Conservation (phyloP, 1,140 invertebrate genomes). For the Heliconius nattereri region DNA sequence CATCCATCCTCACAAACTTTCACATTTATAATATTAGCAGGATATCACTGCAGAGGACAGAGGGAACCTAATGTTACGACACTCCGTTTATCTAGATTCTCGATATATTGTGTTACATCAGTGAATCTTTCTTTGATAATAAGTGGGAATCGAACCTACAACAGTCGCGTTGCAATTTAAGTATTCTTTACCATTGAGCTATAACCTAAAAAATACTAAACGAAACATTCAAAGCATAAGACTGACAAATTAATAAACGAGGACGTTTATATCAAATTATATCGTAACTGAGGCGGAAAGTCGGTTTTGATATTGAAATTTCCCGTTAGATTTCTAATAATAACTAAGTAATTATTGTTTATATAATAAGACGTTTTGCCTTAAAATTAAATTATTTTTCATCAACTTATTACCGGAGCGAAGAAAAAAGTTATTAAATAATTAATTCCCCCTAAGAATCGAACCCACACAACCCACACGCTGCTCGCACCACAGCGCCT, state of each 20-base stretch:
- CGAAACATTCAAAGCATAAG: neutral
- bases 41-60: too few species aligned
- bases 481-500: too few species aligned
- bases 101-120: neutral
- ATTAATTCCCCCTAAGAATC: too few species aligned
- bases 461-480: too few species aligned
- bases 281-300: slow-evolving; percentile 18
- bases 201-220: neutral
- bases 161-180: too few species aligned
- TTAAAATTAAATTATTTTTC: neutral
- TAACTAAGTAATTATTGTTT: slow-evolving; percentile 3
- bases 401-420: too few species aligned
- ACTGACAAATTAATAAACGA: neutral
- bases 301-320: slow-evolving; percentile 17
- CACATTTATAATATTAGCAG: too few species aligned
- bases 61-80: neutral
- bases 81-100: neutral
- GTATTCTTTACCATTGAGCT: neutral
- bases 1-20: too few species aligned
- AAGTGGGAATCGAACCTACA: too few species aligned
- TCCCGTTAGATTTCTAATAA: slow-evolving; percentile 14
- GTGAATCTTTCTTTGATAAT: neutral
- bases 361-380: neutral
- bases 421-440: too few species aligned
- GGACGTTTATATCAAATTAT: slow-evolving; percentile 12